Percentiles rank a stretch among this genome's conserved stretches.
Conservation (phyloP, 2,797 vertebrate species). For the Hyperoplus immaculatus region DNA sequence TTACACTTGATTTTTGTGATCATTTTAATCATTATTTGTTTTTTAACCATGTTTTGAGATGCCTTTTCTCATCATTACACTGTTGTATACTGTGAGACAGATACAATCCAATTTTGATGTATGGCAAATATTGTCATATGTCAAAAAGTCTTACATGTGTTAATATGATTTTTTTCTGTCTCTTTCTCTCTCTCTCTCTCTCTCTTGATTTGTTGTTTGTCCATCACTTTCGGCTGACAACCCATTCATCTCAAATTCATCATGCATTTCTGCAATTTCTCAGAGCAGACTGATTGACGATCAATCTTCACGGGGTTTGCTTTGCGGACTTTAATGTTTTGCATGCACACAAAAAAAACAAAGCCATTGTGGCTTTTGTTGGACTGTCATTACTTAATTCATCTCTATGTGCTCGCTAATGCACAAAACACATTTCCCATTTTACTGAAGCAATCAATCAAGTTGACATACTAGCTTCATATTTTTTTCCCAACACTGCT, state of each 20-base stretch:
- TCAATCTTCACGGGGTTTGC: conserved; percentile 66
- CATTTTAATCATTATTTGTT: conserved; percentile 42
- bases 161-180: conserved; percentile 27
- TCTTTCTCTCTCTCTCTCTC: conserved; percentile 7
- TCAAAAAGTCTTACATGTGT: conserved; percentile 47
- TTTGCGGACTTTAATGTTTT: conserved; percentile 68
- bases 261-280: conserved; percentile 78
- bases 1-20: conserved; percentile 55
- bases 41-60: conserved; percentile 46
- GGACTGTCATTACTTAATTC: conserved; percentile 75
- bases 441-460: conserved; percentile 78
- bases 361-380: conserved; percentile 72
- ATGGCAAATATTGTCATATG: conserved; percentile 49
- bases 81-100: conserved; percentile 38
- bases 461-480: conserved; percentile 66
- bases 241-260: conserved; percentile 75
- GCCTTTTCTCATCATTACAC: conserved; percentile 10
- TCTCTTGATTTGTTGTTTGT: conserved; percentile 63
- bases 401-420: conserved; percentile 77
- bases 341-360: conserved; percentile 62
- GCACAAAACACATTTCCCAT: conserved; percentile 71
- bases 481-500: conserved; percentile 66
- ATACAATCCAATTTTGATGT: conserved; percentile 46
- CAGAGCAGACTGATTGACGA: conserved; percentile 79
- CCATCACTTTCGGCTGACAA: conserved; percentile 75